Evolutionary conservation across 2,888 invertebrate species (phyloP).

Genomic region (Disparrhopalites patrizii): DNA sequence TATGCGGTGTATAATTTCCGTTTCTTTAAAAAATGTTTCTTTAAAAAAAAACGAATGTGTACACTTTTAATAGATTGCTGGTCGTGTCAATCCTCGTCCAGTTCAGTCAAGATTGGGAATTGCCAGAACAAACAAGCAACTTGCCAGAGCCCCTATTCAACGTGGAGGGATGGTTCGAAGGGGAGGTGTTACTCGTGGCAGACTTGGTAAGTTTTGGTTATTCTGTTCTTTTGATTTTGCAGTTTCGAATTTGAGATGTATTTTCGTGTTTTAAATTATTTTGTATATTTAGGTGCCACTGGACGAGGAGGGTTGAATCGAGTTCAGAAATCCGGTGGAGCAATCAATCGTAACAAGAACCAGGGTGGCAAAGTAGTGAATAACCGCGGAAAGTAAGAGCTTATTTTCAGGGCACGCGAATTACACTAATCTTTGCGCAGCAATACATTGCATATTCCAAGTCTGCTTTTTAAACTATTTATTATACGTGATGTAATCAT

Average conservation of each 20-base stretch:
- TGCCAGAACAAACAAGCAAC: background rate
- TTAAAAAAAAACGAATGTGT: no score
- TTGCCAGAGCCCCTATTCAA: background rate
- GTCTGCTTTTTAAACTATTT: no score
- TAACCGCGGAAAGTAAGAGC: no score
- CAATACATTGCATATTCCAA: no score
- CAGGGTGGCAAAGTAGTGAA: no score
- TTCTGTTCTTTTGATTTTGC: background rate
- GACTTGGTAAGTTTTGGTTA: background rate
- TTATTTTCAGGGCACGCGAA: no score
- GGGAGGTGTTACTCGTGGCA: background rate
- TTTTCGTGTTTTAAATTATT: no score
- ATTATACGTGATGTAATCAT: no score
- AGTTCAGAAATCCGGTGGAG: constrained; percentile 16
- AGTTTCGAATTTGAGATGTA: no score
- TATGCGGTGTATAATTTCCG: no score
- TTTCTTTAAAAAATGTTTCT: no score
- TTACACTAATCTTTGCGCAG: no score
- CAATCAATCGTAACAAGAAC: background rate
- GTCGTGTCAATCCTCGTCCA: background rate
- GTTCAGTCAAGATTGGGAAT: constrained; percentile 21
- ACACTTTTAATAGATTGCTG: background rate
- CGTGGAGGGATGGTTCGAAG: background rate
- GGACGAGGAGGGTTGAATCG: constrained; percentile 18
- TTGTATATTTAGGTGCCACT: background rate